These are phyloP conservation scores for Sturnira hondurensis DNA, from an alignment of 2,113 vertebrate genomes.

Conservation along the genomic window DNA sequence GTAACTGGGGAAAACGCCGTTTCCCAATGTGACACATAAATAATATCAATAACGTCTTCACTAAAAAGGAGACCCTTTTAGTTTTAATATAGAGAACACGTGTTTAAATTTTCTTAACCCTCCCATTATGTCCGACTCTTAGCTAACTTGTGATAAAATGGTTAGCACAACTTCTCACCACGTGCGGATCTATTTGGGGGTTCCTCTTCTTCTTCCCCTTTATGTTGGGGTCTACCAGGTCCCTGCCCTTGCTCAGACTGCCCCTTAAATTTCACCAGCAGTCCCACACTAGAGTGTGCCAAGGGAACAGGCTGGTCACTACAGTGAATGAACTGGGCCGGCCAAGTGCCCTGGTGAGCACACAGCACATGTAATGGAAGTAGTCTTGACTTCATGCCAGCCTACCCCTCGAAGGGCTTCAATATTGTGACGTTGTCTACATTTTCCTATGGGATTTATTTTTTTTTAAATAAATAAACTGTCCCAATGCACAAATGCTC, in stretches of 20 bases:
- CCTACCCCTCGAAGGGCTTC: not conserved
- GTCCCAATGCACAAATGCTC: not conserved
- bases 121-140: not conserved
- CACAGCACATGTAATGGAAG: not conserved
- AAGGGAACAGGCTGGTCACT: not conserved
- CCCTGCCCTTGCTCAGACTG: not conserved
- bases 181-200: not conserved
- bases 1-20: not conserved
- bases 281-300: not conserved
- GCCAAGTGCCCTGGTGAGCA: not conserved
- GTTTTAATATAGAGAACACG: not conserved
- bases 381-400: not conserved
- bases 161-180: not conserved
- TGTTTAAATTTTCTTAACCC: not conserved
- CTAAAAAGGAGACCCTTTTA: not conserved
- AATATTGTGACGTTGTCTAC: not conserved
- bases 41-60: not conserved
- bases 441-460: not conserved
- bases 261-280: not conserved
- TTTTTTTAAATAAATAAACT: not conserved
- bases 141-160: not conserved
- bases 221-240: not conserved
- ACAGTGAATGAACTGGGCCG: not conserved
- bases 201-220: not conserved
- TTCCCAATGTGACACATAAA: conserved; percentile 28